These are phyloP conservation scores for Margaritifera margaritifera DNA, from an alignment of 2,888 invertebrate species.

Conservation along the genomic window DNA sequence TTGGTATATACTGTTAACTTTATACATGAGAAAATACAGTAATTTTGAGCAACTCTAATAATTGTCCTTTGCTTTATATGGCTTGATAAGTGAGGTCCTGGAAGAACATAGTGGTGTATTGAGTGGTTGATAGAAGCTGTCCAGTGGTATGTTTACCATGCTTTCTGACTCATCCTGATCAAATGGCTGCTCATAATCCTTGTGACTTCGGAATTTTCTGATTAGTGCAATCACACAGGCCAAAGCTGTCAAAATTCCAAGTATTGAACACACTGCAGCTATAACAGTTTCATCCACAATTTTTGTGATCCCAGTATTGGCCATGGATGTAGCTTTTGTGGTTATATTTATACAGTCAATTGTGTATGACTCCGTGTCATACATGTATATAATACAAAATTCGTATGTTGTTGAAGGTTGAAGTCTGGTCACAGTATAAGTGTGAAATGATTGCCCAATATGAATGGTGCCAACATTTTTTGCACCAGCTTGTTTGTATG, in stretches of 20 bases:
- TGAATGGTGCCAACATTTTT: constrained; percentile 25
- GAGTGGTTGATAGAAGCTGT: constrained; percentile 71
- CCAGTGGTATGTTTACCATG: constrained; percentile 72
- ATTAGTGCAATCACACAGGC: constrained; percentile 68
- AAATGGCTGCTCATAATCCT: constrained; percentile 68
- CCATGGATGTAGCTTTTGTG: constrained; percentile 40
- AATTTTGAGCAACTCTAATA: neutral
- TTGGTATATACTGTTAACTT: neutral
- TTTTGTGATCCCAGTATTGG: constrained; percentile 44
- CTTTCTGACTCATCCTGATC: constrained; percentile 60
- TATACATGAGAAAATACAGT: neutral
- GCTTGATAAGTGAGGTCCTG: constrained; percentile 55
- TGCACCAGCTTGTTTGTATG: constrained; percentile 35
- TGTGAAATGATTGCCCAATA: constrained; percentile 60
- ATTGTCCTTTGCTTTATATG: too few species aligned
- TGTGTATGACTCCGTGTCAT: constrained; percentile 46
- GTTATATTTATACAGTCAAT: constrained; percentile 58
- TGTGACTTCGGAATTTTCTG: constrained; percentile 64
- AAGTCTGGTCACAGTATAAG: constrained; percentile 72
- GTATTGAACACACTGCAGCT: constrained; percentile 55
- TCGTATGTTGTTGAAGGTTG: constrained; percentile 72
- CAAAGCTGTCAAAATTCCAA: constrained; percentile 62
- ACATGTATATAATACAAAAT: constrained; percentile 72
- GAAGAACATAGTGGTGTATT: constrained; percentile 67
- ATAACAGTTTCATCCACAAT: constrained; percentile 53